A percentile compares a stretch with the other conserved stretches of the same genome.
These are phyloP conservation scores for Heptranchias perlo DNA, from an alignment of 2,113 vertebrate genomes.

Conservation along the genomic window DNA sequence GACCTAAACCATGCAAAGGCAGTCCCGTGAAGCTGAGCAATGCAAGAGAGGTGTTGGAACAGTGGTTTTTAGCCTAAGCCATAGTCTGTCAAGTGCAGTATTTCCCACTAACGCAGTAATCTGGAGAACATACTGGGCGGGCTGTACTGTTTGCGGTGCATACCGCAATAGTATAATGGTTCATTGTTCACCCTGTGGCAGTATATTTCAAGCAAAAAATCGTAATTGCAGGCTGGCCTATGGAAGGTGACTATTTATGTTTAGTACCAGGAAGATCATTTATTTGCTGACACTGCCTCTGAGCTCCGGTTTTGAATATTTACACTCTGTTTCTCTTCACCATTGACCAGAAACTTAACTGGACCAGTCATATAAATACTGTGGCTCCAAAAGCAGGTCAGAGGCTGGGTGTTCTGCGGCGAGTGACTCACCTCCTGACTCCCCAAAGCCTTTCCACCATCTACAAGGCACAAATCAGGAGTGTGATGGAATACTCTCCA, in stretches of 20 bases:
- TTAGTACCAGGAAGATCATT: too few relatives aligned
- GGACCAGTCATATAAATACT: too few relatives aligned
- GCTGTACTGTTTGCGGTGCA: neutral
- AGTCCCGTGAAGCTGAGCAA: neutral
- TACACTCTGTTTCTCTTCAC: neutral
- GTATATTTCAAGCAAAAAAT: neutral
- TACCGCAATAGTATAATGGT: neutral
- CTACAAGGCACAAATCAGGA: too few relatives aligned
- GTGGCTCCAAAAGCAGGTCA: too few relatives aligned
- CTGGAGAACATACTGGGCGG: neutral
- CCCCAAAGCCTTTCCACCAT: too few relatives aligned
- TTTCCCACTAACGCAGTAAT: neutral
- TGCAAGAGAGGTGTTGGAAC: neutral
- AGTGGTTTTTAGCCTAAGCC: neutral
- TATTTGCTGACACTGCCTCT: neutral
- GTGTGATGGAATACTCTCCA: too few relatives aligned
- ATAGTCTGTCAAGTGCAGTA: neutral
- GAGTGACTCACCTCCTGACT: too few relatives aligned
- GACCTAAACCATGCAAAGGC: neutral
- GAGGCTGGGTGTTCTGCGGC: too few relatives aligned
- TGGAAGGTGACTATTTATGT: neutral
- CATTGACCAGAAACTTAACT: too few relatives aligned
- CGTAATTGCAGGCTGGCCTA: neutral
- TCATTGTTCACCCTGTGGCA: neutral
- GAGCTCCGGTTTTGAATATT: too few relatives aligned